Percentiles rank a stretch among this genome's conserved stretches.
Evolutionary conservation across 2,797 vertebrate species (phyloP).

Genomic region (Lacerta bilineata): DNA sequence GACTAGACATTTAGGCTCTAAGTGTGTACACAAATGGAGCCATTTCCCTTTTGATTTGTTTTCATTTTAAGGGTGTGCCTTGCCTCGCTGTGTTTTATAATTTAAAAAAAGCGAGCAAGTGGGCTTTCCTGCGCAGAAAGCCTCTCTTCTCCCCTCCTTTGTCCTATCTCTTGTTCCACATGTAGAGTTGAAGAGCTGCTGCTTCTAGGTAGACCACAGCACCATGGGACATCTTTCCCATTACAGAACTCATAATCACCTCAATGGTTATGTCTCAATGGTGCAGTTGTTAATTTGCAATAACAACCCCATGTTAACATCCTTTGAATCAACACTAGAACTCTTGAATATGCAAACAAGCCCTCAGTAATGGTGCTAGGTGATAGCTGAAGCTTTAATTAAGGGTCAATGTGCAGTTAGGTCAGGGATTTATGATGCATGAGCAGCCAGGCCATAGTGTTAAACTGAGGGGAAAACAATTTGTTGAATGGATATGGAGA

Average conservation of each 20-base stretch:
- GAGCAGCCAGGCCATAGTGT: slow-evolving; percentile 1
- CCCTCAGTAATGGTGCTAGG: slow-evolving; percentile 5
- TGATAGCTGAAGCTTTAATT: slow-evolving; percentile 19
- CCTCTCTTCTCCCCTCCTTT: not conserved
- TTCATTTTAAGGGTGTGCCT: not conserved
- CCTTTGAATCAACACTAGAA: slow-evolving; percentile 37
- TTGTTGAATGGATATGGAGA: slow-evolving; percentile 13
- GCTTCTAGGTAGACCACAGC: not conserved
- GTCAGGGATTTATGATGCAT: slow-evolving; percentile 10
- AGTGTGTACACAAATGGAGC: not conserved
- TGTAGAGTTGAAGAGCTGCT: not conserved
- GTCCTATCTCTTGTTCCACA: not conserved
- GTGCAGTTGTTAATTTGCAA: slow-evolving; percentile 29
- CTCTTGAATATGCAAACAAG: slow-evolving; percentile 31
- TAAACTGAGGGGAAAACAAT: slow-evolving; percentile 15
- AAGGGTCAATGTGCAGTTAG: slow-evolving; percentile 29
- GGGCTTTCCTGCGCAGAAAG: not conserved
- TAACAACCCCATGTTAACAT: slow-evolving; percentile 32
- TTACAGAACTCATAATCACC: not conserved
- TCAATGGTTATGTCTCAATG: slow-evolving; percentile 13
- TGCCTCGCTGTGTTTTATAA: not conserved
- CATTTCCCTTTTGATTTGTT: not conserved
- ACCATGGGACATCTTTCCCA: slow-evolving; percentile 13
- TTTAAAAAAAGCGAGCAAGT: not conserved
- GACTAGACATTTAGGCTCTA: not conserved